Percentiles rank a stretch among this genome's conserved stretches.
Conservation (phyloP, 2,888 invertebrate species). For the Abrostola tripartita region DNA sequence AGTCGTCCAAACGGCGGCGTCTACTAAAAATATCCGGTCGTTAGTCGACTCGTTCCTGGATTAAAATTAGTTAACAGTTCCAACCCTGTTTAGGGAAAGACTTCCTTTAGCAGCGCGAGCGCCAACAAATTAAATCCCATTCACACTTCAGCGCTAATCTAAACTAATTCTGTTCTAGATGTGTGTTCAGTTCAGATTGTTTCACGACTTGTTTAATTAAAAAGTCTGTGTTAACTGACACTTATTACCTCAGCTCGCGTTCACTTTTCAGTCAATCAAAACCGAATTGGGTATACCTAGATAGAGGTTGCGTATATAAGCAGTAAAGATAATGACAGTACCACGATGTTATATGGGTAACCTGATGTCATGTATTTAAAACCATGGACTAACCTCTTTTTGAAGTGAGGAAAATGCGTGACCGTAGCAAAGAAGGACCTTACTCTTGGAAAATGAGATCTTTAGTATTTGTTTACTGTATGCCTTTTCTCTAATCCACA, state of each 20-base stretch:
- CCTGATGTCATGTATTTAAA: no score
- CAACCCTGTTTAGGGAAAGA: slow-evolving; percentile 61
- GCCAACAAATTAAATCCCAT: slow-evolving; percentile 56
- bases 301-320: no score
- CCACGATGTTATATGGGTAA: no score
- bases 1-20: slow-evolving; percentile 77
- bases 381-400: no score
- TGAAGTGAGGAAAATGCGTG: no score
- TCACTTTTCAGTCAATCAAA: no score
- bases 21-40: slow-evolving; percentile 80
- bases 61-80: slow-evolving; percentile 80
- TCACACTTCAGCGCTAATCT: slow-evolving; percentile 55
- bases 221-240: background rate
- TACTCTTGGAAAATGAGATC: no score
- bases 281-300: no score
- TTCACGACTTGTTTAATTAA: slow-evolving; percentile 8
- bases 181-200: slow-evolving; percentile 33
- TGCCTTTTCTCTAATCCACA: background rate
- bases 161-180: slow-evolving; percentile 46
- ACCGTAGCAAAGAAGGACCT: no score
- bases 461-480: no score
- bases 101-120: slow-evolving; percentile 61
- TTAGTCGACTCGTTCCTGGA: slow-evolving; percentile 72
- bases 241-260: no score
- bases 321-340: no score